A percentile compares a stretch with the other conserved stretches of the same genome.
Evolutionary conservation across 2,888 invertebrate species (phyloP).

Genomic region (Metalampra italica): DNA sequence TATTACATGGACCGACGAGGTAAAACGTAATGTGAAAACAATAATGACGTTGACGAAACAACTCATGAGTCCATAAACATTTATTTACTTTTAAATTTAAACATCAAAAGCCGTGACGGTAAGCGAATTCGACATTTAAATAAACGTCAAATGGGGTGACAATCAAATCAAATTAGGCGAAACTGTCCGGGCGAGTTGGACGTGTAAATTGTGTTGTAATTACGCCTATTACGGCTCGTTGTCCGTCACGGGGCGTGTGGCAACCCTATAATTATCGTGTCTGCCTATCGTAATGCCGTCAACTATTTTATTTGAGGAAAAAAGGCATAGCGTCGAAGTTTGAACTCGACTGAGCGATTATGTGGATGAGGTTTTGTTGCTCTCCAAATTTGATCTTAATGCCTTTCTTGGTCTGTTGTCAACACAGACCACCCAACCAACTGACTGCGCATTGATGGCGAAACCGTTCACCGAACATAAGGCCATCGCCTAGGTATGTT

Average conservation of each 20-base stretch:
- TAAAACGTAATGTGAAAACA: too few relatives aligned
- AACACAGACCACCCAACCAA: too few relatives aligned
- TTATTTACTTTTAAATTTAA: neutral
- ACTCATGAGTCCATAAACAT: too few relatives aligned
- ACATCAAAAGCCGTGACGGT: slow-evolving; percentile 2
- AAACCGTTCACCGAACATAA: too few relatives aligned
- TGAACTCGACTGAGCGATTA: neutral
- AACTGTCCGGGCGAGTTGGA: slow-evolving; percentile 41
- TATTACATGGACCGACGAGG: too few relatives aligned
- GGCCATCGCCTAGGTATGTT: too few relatives aligned
- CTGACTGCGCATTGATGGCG: neutral
- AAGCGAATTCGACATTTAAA: slow-evolving; percentile 44
- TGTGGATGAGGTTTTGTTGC: neutral
- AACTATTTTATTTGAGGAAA: slow-evolving; percentile 12
- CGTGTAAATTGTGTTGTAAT: slow-evolving; percentile 62
- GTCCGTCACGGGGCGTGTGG: slow-evolving; percentile 25
- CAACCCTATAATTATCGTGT: slow-evolving; percentile 48
- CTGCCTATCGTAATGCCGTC: slow-evolving; percentile 33
- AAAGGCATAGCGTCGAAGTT: neutral
- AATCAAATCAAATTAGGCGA: slow-evolving; percentile 65
- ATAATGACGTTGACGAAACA: too few relatives aligned
- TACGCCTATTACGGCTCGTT: slow-evolving; percentile 42
- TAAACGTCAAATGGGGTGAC: slow-evolving; percentile 58
- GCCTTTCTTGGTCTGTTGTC: neutral
- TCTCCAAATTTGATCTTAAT: neutral